These are phyloP conservation scores for Unio delphinus DNA, from an alignment of 2,888 invertebrate species.

Conservation along the genomic window DNA sequence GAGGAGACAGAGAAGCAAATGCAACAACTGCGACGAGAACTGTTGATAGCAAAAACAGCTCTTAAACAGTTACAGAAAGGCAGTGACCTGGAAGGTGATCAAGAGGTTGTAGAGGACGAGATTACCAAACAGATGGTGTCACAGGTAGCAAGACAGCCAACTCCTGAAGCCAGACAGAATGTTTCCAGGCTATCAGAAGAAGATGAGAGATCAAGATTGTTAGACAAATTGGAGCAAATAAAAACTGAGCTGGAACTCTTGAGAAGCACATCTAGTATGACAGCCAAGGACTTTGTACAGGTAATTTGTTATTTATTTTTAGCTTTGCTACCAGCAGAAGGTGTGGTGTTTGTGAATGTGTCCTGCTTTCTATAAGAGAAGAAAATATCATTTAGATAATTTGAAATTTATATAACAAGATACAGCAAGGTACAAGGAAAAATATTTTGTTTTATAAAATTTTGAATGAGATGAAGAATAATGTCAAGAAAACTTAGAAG, in stretches of 20 bases:
- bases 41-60: slow-evolving; percentile 52
- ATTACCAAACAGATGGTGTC: slow-evolving; percentile 6
- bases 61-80: slow-evolving; percentile 43
- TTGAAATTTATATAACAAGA: too few relatives aligned
- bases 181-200: slow-evolving; percentile 11
- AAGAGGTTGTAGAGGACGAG: slow-evolving; percentile 9
- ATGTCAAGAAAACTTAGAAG: too few relatives aligned
- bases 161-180: neutral
- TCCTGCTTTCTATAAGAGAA: too few relatives aligned
- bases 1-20: slow-evolving; percentile 50
- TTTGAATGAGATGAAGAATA: too few relatives aligned
- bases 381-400: too few relatives aligned
- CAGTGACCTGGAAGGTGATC: slow-evolving; percentile 11
- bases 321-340: too few relatives aligned
- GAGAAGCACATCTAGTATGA: slow-evolving; percentile 35
- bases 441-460: too few relatives aligned
- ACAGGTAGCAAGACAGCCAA: neutral
- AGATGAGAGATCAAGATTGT: slow-evolving; percentile 24
- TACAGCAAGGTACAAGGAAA: too few relatives aligned
- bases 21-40: slow-evolving; percentile 47
- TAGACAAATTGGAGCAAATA: slow-evolving; percentile 27
- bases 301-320: slow-evolving; percentile 2
- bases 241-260: slow-evolving; percentile 41
- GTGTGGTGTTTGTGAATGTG: too few relatives aligned
- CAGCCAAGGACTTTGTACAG: slow-evolving; percentile 40